These are phyloP conservation scores for Hirudinaria manillensis DNA, from an alignment of 2,888 invertebrate species.

Conservation along the genomic window DNA sequence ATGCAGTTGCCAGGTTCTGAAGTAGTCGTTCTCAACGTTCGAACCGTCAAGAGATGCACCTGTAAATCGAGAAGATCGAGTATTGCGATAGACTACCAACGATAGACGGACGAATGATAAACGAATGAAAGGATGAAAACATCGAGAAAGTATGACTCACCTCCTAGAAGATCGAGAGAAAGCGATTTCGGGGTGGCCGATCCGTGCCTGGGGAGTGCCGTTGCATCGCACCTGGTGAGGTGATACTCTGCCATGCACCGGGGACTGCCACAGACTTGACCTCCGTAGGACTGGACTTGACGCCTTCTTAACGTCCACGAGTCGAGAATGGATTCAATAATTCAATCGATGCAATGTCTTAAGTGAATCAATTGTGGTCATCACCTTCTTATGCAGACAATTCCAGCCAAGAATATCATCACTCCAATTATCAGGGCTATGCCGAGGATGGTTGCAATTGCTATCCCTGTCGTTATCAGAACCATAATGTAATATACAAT, in stretches of 20 bases:
- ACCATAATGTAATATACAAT: constrained; percentile 35
- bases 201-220: constrained; percentile 23
- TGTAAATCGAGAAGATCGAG: background rate
- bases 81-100: too few relatives aligned
- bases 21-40: constrained; percentile 40
- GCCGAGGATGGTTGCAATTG: constrained; percentile 26
- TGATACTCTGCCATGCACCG: constrained; percentile 26
- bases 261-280: constrained; percentile 17
- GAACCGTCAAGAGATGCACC: constrained; percentile 22
- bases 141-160: constrained; percentile 6
- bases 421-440: constrained; percentile 30
- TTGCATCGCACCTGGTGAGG: constrained; percentile 16
- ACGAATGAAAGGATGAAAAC: background rate
- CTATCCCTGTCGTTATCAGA: constrained; percentile 34
- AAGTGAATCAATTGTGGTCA: background rate
- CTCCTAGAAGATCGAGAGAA: constrained; percentile 22
- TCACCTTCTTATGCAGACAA: constrained; percentile 26
- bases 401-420: constrained; percentile 24
- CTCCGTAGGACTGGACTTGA: constrained; percentile 2
- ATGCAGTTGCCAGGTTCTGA: constrained; percentile 41
- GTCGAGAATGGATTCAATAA: background rate
- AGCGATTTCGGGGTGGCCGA: constrained; percentile 24
- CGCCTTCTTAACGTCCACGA: constrained; percentile 1
- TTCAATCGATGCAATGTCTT: background rate
- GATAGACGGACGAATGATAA: background rate